Evolutionary conservation across 2,113 vertebrate species (phyloP).

Genomic region (Climacteris rufus): DNA sequence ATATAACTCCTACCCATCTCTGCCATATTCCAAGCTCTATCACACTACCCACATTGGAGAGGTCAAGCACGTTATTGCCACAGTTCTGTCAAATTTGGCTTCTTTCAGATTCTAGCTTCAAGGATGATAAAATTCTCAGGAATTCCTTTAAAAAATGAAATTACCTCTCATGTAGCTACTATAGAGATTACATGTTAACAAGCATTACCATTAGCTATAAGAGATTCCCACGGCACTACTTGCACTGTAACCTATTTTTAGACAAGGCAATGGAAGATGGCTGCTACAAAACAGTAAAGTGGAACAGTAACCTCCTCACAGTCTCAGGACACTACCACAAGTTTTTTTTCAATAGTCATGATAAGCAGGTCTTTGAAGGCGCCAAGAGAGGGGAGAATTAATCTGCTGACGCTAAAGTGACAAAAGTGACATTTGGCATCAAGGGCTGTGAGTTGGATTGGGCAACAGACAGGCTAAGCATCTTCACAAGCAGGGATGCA

Average conservation of each 20-base stretch:
- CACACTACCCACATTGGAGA: background rate
- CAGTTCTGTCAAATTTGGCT: background rate
- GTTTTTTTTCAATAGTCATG: background rate
- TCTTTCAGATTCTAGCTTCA: background rate
- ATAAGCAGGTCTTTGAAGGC: background rate
- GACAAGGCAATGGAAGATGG: background rate
- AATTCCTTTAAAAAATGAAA: background rate
- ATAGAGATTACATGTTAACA: background rate
- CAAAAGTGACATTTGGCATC: accelerated
- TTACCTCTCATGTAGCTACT: background rate
- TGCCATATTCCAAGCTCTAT: background rate
- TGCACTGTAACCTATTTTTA: background rate
- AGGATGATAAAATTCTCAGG: background rate
- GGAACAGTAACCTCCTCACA: background rate
- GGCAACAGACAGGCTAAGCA: background rate
- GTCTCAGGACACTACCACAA: background rate
- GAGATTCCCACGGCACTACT: background rate
- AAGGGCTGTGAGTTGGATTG: background rate
- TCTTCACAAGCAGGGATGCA: background rate
- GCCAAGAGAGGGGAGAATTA: background rate
- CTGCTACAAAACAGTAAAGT: background rate
- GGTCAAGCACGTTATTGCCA: background rate
- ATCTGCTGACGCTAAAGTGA: background rate
- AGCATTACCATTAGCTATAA: background rate
- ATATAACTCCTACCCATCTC: background rate